Conservation (phyloP, 2,113 vertebrate genomes). For the Cercopithecus mona region DNA sequence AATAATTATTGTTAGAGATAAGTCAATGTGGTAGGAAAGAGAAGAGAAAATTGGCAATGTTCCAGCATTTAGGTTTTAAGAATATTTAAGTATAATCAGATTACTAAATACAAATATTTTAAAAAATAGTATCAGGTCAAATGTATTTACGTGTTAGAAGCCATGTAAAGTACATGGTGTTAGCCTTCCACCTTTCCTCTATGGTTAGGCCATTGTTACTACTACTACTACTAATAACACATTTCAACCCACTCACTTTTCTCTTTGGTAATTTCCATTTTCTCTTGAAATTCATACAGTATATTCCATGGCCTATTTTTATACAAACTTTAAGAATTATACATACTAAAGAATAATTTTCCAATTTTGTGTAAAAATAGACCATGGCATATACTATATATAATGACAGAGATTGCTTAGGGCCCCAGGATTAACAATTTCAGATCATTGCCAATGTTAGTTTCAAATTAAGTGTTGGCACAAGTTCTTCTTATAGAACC, state of each 20-base stretch:
- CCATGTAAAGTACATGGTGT: neutral
- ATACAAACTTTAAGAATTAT: neutral
- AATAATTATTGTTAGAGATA: conserved; percentile 17
- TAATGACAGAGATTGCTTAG: neutral
- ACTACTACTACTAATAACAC: neutral
- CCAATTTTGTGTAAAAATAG: neutral
- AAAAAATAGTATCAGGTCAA: neutral
- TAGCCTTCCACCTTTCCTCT: neutral
- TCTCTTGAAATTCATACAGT: neutral
- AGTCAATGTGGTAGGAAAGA: neutral
- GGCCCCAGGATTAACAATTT: neutral
- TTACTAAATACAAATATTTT: conserved; percentile 34
- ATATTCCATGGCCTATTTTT: neutral
- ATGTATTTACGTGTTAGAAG: neutral
- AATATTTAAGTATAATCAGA: conserved; percentile 29
- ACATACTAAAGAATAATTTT: neutral
- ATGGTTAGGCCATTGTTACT: neutral
- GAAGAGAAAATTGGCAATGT: neutral
- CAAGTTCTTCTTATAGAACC: neutral
- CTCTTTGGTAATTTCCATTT: neutral
- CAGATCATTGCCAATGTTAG: neutral
- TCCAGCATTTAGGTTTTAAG: conserved; percentile 4
- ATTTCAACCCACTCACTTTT: neutral
- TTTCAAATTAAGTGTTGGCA: neutral
- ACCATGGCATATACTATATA: neutral